These are phyloP conservation scores for Pangasius larnaudii DNA, from an alignment of 2,797 vertebrate species.

Conservation along the genomic window DNA sequence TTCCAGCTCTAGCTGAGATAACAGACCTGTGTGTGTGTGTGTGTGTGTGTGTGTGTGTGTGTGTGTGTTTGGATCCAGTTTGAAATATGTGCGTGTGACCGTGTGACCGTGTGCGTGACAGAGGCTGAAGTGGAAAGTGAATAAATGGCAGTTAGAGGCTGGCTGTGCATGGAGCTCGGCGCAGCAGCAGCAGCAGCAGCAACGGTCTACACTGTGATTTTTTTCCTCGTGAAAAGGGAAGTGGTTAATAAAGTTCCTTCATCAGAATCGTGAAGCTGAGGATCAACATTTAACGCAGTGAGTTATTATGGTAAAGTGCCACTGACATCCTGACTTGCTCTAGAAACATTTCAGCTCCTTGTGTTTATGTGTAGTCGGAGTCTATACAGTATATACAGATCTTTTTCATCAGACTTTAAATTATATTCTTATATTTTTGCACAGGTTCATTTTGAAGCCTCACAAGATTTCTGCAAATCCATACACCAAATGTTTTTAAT, in stretches of 20 bases:
- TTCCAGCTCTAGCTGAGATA: conserved; percentile 27
- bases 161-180: too few relatives aligned
- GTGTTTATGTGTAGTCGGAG: neutral
- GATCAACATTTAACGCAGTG: neutral
- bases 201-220: neutral
- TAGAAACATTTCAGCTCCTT: neutral
- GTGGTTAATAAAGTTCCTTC: conserved; percentile 22
- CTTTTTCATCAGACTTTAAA: neutral
- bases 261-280: neutral
- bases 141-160: neutral
- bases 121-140: conserved; percentile 17
- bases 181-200: neutral
- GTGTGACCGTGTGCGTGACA: conserved; percentile 16
- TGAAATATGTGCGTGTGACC: neutral
- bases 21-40: conserved; percentile 11
- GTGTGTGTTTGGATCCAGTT: neutral
- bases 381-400: neutral
- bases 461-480: too few relatives aligned
- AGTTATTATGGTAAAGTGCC: neutral
- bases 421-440: neutral
- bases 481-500: neutral
- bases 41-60: neutral
- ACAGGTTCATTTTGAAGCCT: neutral
- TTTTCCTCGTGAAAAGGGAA: neutral
- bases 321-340: neutral